Evolutionary conservation across 2,113 vertebrate species (phyloP).

Genomic region (Mungos mungo): DNA sequence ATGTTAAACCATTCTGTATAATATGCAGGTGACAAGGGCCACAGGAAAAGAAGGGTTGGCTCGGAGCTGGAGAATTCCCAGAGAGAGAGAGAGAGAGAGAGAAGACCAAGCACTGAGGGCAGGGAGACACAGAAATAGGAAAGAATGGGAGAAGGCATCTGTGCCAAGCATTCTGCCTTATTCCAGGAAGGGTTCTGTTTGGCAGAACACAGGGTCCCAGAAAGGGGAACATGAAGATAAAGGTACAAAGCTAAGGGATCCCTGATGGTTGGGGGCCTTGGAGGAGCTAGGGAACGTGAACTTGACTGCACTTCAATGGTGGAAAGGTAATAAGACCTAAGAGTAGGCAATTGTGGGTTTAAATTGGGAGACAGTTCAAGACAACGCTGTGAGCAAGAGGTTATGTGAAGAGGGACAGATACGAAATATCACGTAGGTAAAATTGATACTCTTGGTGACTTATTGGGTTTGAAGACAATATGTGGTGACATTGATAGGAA

Average conservation of each 20-base stretch:
- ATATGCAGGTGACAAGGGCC: neutral
- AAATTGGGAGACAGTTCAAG: neutral
- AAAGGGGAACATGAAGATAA: neutral
- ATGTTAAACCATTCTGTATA: neutral
- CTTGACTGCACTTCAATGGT: no score
- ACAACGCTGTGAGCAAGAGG: neutral
- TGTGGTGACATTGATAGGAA: neutral
- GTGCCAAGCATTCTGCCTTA: neutral
- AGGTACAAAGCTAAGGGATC: neutral
- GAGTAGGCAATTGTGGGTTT: rapidly evolving
- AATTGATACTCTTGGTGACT: no score
- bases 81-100: neutral
- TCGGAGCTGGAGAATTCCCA: no score
- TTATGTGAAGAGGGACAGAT: neutral
- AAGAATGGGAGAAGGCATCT: no score
- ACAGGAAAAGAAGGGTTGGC: no score
- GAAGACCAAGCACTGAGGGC: neutral
- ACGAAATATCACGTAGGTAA: no score
- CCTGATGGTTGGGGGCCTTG: neutral
- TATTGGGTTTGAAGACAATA: neutral
- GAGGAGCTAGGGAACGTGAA: neutral
- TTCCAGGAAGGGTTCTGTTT: neutral
- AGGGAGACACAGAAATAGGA: neutral
- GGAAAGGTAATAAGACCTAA: neutral
- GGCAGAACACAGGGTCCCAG: neutral